These are phyloP conservation scores for Nesoenas mayeri DNA, from an alignment of 2,113 vertebrate genomes.

Conservation along the genomic window DNA sequence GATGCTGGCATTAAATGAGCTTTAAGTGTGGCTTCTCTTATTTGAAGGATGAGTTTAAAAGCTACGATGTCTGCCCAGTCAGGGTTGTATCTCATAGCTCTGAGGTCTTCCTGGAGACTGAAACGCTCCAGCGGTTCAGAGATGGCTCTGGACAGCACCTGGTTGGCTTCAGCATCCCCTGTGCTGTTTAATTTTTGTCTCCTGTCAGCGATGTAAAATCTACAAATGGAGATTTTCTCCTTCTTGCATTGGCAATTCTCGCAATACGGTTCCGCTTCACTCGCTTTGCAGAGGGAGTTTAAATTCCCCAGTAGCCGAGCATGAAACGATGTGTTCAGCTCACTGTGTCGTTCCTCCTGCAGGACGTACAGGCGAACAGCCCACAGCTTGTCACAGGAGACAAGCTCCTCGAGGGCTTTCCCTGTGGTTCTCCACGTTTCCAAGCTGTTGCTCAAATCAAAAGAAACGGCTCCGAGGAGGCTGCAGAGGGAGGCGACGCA, in stretches of 20 bases:
- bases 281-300: conserved; percentile 56
- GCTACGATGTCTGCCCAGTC: conserved; percentile 77
- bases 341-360: conserved; percentile 68
- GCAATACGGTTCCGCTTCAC: neutral
- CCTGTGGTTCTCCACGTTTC: conserved; percentile 71
- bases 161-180: neutral
- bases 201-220: conserved; percentile 3
- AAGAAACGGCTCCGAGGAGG: conserved; percentile 77
- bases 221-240: conserved; percentile 63
- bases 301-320: neutral
- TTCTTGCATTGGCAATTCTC: conserved; percentile 50
- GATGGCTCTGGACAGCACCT: conserved; percentile 40
- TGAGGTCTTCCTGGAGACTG: conserved; percentile 55
- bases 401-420: conserved; percentile 69
- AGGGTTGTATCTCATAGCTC: conserved; percentile 64
- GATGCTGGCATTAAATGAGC: neutral
- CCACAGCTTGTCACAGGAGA: conserved; percentile 75
- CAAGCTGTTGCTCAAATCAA: conserved; percentile 76
- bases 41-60: conserved; percentile 73
- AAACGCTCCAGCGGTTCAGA: conserved; percentile 72
- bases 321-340: neutral
- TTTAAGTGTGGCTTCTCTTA: conserved; percentile 71
- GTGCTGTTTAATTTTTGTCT: conserved; percentile 38
- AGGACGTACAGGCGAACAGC: conserved; percentile 69
- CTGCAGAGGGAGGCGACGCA: conserved; percentile 81